Conservation (phyloP, 2,888 invertebrate genomes). For the Galeruca laticollis region DNA sequence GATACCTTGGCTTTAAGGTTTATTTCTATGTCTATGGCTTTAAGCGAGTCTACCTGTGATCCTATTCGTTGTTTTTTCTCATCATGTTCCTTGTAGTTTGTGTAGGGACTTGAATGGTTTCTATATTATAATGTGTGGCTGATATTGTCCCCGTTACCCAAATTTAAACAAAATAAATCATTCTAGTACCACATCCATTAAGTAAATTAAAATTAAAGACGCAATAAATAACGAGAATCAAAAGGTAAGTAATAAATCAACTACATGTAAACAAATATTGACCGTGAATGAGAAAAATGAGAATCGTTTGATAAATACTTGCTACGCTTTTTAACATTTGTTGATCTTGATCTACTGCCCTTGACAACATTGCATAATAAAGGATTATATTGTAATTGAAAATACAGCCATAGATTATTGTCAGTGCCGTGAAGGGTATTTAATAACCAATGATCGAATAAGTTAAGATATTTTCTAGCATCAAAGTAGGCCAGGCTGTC, state of each 20-base stretch:
- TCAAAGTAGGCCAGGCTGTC: slow-evolving; percentile 10
- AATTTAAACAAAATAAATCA: no score
- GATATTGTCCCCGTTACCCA: no score
- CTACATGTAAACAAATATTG: slow-evolving; percentile 1
- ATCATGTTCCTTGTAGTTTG: no score
- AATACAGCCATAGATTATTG: slow-evolving; percentile 3
- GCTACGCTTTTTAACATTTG: slow-evolving; percentile 20
- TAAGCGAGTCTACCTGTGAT: no score
- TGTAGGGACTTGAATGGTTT: no score
- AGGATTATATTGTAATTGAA: slow-evolving; percentile 11
- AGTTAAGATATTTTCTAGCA: slow-evolving; percentile 6
- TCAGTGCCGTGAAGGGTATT: background rate
- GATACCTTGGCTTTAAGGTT: no score
- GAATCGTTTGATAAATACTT: slow-evolving; percentile 9
- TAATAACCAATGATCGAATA: background rate
- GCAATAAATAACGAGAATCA: background rate
- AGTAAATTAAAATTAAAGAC: no score
- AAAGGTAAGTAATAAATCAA: background rate
- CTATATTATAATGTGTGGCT: no score
- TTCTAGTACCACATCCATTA: no score
- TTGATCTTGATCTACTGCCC: slow-evolving; percentile 33
- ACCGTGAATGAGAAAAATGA: background rate
- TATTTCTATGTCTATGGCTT: no score
- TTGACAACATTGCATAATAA: slow-evolving; percentile 23
- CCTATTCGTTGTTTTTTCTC: no score